Conservation (phyloP, 2,888 invertebrate genomes). For the Cerceris rybyensis region DNA sequence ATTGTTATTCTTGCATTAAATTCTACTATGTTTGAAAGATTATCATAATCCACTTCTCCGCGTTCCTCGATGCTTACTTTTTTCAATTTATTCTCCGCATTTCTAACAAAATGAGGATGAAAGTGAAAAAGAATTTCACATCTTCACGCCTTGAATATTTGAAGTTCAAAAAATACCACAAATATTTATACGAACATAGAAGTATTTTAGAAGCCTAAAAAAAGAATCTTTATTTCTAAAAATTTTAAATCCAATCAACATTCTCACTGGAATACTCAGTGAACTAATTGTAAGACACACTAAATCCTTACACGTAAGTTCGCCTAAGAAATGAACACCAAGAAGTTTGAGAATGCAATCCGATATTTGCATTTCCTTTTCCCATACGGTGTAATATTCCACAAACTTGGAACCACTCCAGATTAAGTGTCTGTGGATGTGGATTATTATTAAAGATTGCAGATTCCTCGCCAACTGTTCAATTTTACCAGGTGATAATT, state of each 20-base stretch:
- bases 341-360: constrained; percentile 1
- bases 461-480: constrained; percentile 9
- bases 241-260: neutral
- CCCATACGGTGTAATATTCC: constrained; percentile 36
- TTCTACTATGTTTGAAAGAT: too few relatives aligned
- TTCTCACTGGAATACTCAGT: constrained; percentile 5
- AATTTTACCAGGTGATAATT: neutral
- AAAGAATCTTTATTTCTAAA: too few relatives aligned
- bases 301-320: neutral
- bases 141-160: too few relatives aligned
- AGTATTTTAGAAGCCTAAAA: too few relatives aligned
- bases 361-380: constrained; percentile 3
- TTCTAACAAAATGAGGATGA: neutral
- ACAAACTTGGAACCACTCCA: constrained; percentile 55
- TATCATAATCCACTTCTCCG: too few relatives aligned
- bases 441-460: constrained; percentile 48
- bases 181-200: too few relatives aligned
- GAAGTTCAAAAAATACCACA: too few relatives aligned
- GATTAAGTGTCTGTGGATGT: constrained; percentile 42
- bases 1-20: too few relatives aligned
- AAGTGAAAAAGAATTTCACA: too few relatives aligned
- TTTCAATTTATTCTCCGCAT: neutral
- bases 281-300: too few relatives aligned
- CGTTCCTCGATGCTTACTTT: too few relatives aligned
- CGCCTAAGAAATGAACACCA: neutral